These are phyloP conservation scores for Sphyrna mokarran DNA, from an alignment of 2,113 vertebrate species.

Conservation along the genomic window DNA sequence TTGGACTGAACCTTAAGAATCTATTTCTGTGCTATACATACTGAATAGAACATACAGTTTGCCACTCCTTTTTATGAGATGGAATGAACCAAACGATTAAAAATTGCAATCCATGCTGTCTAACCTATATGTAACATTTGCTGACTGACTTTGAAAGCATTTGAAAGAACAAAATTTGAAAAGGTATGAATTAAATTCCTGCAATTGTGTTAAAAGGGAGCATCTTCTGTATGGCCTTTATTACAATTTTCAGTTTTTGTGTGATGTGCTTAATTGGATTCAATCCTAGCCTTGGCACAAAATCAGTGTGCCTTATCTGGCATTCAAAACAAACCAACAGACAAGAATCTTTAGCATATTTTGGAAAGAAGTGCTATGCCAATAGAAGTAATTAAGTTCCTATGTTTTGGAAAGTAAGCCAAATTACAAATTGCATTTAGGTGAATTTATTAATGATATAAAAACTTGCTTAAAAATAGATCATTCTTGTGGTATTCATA, in stretches of 20 bases:
- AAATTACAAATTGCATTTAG: background rate
- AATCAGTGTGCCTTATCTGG: conserved; percentile 28
- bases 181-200: conserved; percentile 34
- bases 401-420: background rate
- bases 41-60: background rate
- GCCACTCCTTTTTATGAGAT: background rate
- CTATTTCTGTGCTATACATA: too few species aligned
- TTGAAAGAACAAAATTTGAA: background rate
- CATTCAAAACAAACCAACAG: conserved; percentile 35
- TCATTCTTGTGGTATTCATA: background rate
- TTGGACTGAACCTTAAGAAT: too few species aligned
- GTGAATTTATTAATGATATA: background rate
- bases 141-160: background rate
- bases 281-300: conserved; percentile 25
- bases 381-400: conserved; percentile 37
- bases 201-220: conserved; percentile 45
- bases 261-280: conserved; percentile 45
- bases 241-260: conserved; percentile 48
- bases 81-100: background rate
- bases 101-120: background rate
- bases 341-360: conserved; percentile 27
- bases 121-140: background rate
- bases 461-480: background rate
- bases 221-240: conserved; percentile 45
- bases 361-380: conserved; percentile 35